Evolutionary conservation across 2,888 invertebrate genomes (phyloP).

Genomic region (Drosophila rubida): DNA sequence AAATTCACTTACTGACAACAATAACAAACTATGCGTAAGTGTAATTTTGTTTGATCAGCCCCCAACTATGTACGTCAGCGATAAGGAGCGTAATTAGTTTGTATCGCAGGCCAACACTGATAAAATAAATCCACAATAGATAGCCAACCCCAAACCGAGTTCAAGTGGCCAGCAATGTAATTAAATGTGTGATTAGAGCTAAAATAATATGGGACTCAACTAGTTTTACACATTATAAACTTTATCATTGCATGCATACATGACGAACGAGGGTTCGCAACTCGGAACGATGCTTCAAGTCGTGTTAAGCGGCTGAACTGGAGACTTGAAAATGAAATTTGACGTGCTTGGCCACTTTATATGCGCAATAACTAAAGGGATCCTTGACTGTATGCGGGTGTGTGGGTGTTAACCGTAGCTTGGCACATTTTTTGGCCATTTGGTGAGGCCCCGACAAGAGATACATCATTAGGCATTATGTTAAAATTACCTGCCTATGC

Average conservation of each 20-base stretch:
- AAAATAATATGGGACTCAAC: not conserved
- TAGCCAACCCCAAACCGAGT: not conserved
- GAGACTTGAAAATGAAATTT: conserved; percentile 1
- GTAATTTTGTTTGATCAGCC: not conserved
- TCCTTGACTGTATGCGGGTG: conserved; percentile 21
- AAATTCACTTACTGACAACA: not conserved
- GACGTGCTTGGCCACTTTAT: conserved; percentile 5
- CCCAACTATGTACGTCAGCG: not conserved
- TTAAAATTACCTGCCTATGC: conserved; percentile 77
- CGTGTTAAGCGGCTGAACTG: no score
- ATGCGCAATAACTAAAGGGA: conserved; percentile 22
- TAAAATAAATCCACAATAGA: not conserved
- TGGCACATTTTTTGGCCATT: conserved; percentile 30
- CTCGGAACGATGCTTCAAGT: not conserved
- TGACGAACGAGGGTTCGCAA: not conserved
- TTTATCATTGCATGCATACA: not conserved
- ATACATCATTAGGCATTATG: conserved; percentile 79
- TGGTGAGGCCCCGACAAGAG: conserved; percentile 48
- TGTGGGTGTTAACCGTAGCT: conserved; percentile 4
- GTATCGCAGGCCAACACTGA: not conserved
- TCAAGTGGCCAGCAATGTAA: not conserved
- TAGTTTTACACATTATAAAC: not conserved
- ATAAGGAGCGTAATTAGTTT: conserved; percentile 29
- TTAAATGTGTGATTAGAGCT: not conserved
- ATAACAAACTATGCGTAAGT: not conserved